A percentile compares a stretch with the other conserved stretches of the same genome.
Evolutionary conservation across 2,888 invertebrate species (phyloP).

Genomic region (Phyllotreta cruciferae): DNA sequence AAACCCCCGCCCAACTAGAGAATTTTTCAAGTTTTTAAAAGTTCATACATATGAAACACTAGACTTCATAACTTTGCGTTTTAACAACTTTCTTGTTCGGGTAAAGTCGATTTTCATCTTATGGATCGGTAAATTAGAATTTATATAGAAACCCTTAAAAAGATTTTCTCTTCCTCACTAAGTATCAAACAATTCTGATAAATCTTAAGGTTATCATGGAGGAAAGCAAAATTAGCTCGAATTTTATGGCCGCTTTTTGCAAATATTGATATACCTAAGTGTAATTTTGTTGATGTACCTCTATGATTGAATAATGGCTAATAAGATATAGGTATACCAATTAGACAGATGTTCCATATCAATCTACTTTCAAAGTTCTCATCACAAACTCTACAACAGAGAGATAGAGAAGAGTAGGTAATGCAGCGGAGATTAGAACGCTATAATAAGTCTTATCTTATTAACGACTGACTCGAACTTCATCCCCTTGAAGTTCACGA

Average conservation of each 20-base stretch:
- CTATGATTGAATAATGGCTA: too few species aligned
- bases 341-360: not conserved
- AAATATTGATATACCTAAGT: too few species aligned
- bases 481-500: constrained; percentile 18
- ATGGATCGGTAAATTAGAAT: constrained; percentile 28
- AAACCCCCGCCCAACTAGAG: constrained; percentile 40
- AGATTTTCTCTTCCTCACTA: constrained; percentile 6
- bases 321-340: too few species aligned
- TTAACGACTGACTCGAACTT: constrained; percentile 8
- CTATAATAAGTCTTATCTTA: constrained; percentile 17
- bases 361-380: not conserved
- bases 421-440: constrained; percentile 2
- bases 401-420: not conserved
- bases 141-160: constrained; percentile 19
- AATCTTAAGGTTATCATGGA: not conserved
- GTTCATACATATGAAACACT: constrained; percentile 50
- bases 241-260: too few species aligned
- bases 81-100: constrained; percentile 39
- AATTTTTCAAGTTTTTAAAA: constrained; percentile 45
- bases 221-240: too few species aligned
- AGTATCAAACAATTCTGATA: constrained; percentile 14
- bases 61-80: constrained; percentile 47
- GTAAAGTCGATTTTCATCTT: constrained; percentile 28
- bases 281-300: too few species aligned
- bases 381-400: not conserved